Evolutionary conservation across 2,113 vertebrate species (phyloP).

Genomic region (Arothron firmamentum): DNA sequence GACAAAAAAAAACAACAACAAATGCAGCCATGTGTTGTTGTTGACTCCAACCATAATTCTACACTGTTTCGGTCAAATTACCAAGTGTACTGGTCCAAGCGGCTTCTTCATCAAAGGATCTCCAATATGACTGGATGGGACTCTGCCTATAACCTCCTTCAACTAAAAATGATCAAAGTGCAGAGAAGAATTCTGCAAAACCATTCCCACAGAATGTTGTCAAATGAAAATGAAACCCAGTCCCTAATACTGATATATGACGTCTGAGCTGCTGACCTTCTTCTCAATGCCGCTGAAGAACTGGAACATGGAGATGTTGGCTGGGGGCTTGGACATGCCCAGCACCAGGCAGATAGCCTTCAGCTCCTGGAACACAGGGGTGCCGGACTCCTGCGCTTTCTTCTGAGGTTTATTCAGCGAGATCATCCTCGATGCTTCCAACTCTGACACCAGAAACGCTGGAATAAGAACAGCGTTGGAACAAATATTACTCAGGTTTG

Average conservation of each 20-base stretch:
- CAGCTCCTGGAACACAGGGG: slow-evolving; percentile 89
- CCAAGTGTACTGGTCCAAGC: slow-evolving; percentile 92
- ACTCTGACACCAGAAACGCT: slow-evolving; percentile 97
- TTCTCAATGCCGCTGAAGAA: slow-evolving; percentile 99
- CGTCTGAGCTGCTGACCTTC: slow-evolving; percentile 76
- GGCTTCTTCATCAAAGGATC: slow-evolving; percentile 88
- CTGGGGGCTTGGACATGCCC: slow-evolving; percentile 98
- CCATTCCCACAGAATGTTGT: neutral
- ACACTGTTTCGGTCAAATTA: slow-evolving; percentile 65
- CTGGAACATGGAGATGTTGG: slow-evolving; percentile 98
- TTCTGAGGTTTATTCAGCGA: slow-evolving; percentile 85
- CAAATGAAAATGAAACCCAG: too few relatives aligned
- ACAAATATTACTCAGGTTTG: neutral
- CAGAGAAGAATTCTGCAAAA: neutral
- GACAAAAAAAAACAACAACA: neutral
- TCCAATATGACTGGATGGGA: slow-evolving; percentile 86
- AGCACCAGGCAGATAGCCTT: slow-evolving; percentile 95
- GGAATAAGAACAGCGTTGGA: slow-evolving; percentile 41
- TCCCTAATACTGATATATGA: neutral
- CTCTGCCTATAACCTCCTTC: slow-evolving; percentile 91
- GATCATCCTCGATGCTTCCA: slow-evolving; percentile 94
- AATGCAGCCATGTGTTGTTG: too few relatives aligned
- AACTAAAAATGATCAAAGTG: slow-evolving; percentile 69
- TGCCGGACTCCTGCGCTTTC: slow-evolving; percentile 84
- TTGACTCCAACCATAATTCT: neutral